These are phyloP conservation scores for Protonemura montana DNA, from an alignment of 2,888 invertebrate genomes.

Conservation along the genomic window DNA sequence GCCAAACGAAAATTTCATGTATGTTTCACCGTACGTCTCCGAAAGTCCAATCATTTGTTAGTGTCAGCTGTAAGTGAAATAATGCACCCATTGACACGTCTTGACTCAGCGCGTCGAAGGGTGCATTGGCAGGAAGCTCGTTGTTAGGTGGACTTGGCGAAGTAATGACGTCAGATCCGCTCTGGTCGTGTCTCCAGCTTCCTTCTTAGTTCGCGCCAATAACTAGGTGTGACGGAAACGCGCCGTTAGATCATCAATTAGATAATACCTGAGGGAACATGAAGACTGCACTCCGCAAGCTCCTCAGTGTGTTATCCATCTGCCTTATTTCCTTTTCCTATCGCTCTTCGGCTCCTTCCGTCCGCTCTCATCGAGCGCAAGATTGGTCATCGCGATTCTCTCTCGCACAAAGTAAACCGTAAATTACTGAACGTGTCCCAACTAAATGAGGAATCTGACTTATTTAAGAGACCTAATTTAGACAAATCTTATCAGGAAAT, in stretches of 20 bases:
- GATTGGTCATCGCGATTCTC: slow-evolving; percentile 40
- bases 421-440: slow-evolving; percentile 14
- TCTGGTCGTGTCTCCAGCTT: background rate
- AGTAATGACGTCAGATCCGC: slow-evolving; percentile 13
- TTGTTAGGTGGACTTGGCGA: background rate
- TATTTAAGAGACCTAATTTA: slow-evolving; percentile 1
- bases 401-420: slow-evolving; percentile 16
- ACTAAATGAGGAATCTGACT: background rate
- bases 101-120: background rate
- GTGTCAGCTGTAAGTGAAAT: slow-evolving; percentile 7
- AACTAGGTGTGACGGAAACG: slow-evolving; percentile 47
- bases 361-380: slow-evolving; percentile 44
- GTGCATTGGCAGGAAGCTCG: background rate
- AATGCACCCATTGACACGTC: background rate
- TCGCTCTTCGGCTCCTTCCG: slow-evolving; percentile 44
- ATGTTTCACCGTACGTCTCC: background rate
- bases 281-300: background rate
- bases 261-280: slow-evolving; percentile 48
- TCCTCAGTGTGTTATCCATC: slow-evolving; percentile 37
- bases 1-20: background rate
- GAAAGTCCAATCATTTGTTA: slow-evolving; percentile 30
- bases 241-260: slow-evolving; percentile 48
- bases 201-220: slow-evolving; percentile 23
- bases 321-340: slow-evolving; percentile 43
- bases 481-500: background rate